A percentile compares a stretch with the other conserved stretches of the same genome.
Conservation (phyloP, 2,797 vertebrate genomes). For the Periophthalmus magnuspinnatus region DNA sequence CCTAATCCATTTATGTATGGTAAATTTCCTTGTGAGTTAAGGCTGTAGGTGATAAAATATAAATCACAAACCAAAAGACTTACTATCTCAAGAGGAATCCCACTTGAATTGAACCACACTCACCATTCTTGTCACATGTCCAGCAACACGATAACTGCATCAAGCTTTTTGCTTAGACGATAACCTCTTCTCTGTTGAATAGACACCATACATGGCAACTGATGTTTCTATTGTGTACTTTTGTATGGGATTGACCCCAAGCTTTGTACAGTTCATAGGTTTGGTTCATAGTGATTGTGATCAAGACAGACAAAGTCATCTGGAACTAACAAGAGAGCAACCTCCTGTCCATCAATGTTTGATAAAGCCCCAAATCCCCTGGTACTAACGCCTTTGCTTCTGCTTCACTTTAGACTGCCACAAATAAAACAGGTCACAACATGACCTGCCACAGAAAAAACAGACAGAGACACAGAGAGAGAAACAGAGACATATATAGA, state of each 20-base stretch:
- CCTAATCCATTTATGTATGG: background rate
- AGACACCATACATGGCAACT: background rate
- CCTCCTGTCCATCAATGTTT: slow-evolving; percentile 47
- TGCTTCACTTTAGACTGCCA: slow-evolving; percentile 7
- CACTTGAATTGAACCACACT: background rate
- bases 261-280: background rate
- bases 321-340: slow-evolving; percentile 35
- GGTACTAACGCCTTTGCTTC: background rate
- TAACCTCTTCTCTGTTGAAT: background rate
- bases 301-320: slow-evolving; percentile 24
- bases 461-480: too few relatives aligned
- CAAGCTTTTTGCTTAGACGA: background rate
- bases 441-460: background rate
- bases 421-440: background rate
- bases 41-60: background rate
- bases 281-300: slow-evolving; percentile 6
- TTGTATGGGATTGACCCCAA: background rate
- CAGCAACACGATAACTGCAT: background rate
- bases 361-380: slow-evolving; percentile 22
- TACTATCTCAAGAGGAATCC: slow-evolving; percentile 11
- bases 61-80: slow-evolving; percentile 9
- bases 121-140: background rate
- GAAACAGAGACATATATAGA: too few relatives aligned
- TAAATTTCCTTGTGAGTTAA: background rate
- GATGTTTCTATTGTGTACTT: slow-evolving; percentile 13